Base-by-base conservation (phyloP, 1,140 invertebrate genomes). In the Leptopilina boulardi region DNA sequence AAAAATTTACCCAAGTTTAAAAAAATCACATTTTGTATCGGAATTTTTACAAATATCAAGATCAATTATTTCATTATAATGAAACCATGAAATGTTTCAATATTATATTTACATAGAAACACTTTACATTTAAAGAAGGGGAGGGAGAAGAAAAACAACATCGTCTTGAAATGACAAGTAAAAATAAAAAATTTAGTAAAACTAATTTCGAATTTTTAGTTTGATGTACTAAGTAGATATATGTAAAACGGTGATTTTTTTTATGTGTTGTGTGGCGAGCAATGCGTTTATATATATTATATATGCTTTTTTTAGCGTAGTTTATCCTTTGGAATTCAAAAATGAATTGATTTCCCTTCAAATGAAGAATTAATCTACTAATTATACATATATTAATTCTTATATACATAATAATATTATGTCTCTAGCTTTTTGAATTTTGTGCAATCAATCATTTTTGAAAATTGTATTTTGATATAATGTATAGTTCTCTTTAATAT, bases 201-300 rank as follows among this genome's bases (percentile, higher is more conserved):
- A 66, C 59, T 8, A 66, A 66, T 66, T 66, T 66, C 59, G 21
- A 66, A 30, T 18, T 66, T 26, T 66, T 54, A 30, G 59, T 30
- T 51, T 30, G 23, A 23, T 13, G 26, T 66, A n/a, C n/a, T n/a
- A 66, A 23, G 56, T 59, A 59, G 56, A 59, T 6, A 38, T 38
- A 38, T 59, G 56, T 66, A 66, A 66, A 66, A 30, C 23, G 59
- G 26, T 66, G 26, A 66, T 66, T 66, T 66, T n/a, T 13, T n/a
- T 30, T 66, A 30, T 66, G 56, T 59, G 23, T 26, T 30, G 59
- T 66, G 59, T 51, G 47, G 47, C 13, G 26, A 66, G n/a, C 21
- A 66, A 66, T 66, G 59, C 59, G 59, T 66, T 66, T 66, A 66
- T 66, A 66, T 66, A 10, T 23, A n/a, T n/a, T n/a, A 38, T 38